Base-by-base conservation (phyloP, 2,113 vertebrate genomes). In the Sylvia atricapilla region DNA sequence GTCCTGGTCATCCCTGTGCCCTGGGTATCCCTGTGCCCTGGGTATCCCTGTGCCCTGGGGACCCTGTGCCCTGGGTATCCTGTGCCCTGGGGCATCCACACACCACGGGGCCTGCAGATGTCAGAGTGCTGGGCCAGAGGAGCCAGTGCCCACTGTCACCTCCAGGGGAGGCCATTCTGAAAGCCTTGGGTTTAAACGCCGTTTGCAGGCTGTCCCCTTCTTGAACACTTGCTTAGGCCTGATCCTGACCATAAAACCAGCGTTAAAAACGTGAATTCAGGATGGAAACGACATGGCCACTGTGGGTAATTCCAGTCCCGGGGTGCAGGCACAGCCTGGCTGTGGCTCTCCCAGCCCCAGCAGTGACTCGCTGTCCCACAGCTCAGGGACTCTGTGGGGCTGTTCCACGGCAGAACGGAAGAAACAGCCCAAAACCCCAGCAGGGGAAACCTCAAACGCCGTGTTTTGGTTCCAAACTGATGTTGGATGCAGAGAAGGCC, bases 1-100 rank as follows among this genome's bases (percentile, higher is more conserved):
- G 39, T 37, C 41, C 0, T 7, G 9, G 55, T 6, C 2, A n/a
- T 58, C 6, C 25, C n/a, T 22, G 13, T 20, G 39, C 50, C 41
- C 0, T 7, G 9, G 55, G 8, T 2, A n/a, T 58, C 6, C 25
- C n/a, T 22, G 28, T 20, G 30, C 50, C 41, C 0, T 5, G 8
- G 43, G 7, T 13, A 25, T 13, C 13, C 27, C 35, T 31, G 39
- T 16, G 39, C 39, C 33, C 0, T 6, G 9, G n/a, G 2, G 35
- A 70, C 1, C 43, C 46, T 47, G 46, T 47, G 11, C 46, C 46
- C 20, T n/a, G n/a, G n/a, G n/a, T n/a, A n/a, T 44, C 33, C 33
- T 20, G 35, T 19, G 28, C 49, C 39, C 1, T 5, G 9, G n/a
- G 7, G 2, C 43, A 69, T 1, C 43, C 19, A 11, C 25, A 43